These are phyloP conservation scores for Mystacornis crossleyi DNA, from an alignment of 2,113 vertebrate species.

Conservation along the genomic window DNA sequence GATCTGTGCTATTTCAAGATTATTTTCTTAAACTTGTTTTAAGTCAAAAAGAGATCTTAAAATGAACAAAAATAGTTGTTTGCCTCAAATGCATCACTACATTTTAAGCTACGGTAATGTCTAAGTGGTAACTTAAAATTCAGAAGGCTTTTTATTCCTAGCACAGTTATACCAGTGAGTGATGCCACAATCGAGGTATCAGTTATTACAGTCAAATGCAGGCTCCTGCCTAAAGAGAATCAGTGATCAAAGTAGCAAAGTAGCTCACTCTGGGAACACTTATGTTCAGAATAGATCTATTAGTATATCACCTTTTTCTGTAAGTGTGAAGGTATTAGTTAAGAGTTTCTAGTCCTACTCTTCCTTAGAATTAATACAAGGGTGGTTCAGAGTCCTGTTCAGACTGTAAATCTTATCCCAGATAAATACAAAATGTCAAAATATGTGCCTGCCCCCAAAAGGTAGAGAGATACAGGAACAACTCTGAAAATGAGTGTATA, in stretches of 20 bases:
- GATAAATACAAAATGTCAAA: neutral
- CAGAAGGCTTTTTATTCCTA: neutral
- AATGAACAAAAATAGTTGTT: neutral
- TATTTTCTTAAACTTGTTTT: neutral
- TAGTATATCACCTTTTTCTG: neutral
- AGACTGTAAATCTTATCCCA: neutral
- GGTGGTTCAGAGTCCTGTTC: neutral
- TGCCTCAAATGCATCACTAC: neutral
- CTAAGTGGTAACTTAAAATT: neutral
- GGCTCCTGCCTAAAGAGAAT: neutral
- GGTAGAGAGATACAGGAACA: neutral
- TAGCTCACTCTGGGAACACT: neutral
- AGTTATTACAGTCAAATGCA: neutral
- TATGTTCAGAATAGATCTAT: neutral
- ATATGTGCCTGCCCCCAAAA: neutral
- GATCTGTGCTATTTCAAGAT: neutral
- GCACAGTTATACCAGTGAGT: neutral
- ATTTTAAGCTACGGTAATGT: neutral
- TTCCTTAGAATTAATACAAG: neutral
- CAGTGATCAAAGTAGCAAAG: neutral
- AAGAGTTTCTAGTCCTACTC: neutral
- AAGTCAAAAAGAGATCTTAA: neutral
- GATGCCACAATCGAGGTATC: neutral
- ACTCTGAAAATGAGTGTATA: neutral
- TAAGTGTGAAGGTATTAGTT: neutral